Percentiles rank a stretch among this genome's conserved stretches.
Conservation (phyloP, 2,888 invertebrate species). For the Heliconius ethilla region DNA sequence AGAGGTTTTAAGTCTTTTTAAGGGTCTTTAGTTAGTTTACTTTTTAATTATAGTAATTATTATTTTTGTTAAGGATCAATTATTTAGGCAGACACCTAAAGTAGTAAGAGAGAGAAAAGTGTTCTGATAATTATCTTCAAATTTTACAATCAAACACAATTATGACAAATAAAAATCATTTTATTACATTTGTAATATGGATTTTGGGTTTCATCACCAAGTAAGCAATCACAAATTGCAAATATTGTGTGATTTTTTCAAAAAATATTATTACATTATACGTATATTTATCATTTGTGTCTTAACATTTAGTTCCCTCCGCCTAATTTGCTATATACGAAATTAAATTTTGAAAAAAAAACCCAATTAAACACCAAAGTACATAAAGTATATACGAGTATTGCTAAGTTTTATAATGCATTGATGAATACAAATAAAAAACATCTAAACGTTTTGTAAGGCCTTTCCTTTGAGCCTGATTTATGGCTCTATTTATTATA, state of each 20-base stretch:
- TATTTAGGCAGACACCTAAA: neutral
- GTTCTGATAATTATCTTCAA: too few relatives aligned
- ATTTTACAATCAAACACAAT: too few relatives aligned
- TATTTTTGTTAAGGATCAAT: neutral
- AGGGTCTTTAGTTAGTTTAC: constrained; percentile 45
- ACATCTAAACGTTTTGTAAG: constrained; percentile 26
- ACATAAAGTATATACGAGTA: too few relatives aligned
- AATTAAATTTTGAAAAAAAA: neutral
- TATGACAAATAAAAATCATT: too few relatives aligned
- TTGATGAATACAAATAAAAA: constrained; percentile 20
- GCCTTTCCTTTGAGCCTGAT: constrained; percentile 27
- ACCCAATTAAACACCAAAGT: neutral
- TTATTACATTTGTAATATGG: too few relatives aligned
- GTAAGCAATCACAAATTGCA: too few relatives aligned
- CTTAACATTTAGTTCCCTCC: too few relatives aligned
- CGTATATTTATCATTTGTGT: too few relatives aligned
- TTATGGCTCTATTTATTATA: constrained; percentile 34
- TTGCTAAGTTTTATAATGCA: neutral
- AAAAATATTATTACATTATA: too few relatives aligned
- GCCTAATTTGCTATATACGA: neutral
- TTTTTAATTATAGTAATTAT: constrained; percentile 28
- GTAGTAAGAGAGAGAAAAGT: too few relatives aligned
- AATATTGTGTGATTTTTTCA: too few relatives aligned
- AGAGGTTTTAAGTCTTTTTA: constrained; percentile 48
- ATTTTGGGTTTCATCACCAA: too few relatives aligned